Evolutionary conservation across 1,140 invertebrate genomes (phyloP), one percentile per base, ranked within the genome.

Genomic region (Vollenhovia emeryi): DNA sequence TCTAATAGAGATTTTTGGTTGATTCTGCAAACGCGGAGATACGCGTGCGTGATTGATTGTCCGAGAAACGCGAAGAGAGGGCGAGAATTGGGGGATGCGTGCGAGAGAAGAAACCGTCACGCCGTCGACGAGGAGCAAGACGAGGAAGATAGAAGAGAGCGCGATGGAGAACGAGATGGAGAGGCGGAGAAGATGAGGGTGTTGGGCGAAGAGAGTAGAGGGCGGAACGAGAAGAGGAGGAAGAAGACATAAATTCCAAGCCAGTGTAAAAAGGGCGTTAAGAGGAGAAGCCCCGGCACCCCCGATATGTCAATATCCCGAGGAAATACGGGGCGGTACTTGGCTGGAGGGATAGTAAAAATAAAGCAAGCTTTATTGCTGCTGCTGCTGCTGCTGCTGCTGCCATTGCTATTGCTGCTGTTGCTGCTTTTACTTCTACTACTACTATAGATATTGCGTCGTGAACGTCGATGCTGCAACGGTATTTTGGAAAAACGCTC

Each of bases 281-380:
- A 91, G 84, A 91, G 87, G 76, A 86, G 84, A 91, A 91, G 80
- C 87, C 71, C 85, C 71, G 43, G 71, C 87, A 87, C 80, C 87
- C 88, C 76, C 91, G 89, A 93, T 93, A 93, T 91, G 91, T 93
- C 93, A 92, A 92, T 93, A 93, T 91, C 90, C 82, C 82, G 79
- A 86, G 90, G 84, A 93, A 93, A 93, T 91, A 89, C 85, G 87
- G 86, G 85, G 87, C 84, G 87, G 90, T 88, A 91, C 90, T 93
- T 92, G 90, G 89, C 89, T 86, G 73, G 82, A 87, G 88, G 86
- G 90, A 89, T 91, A 91, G 90, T 93, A 93, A 93, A 93, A 93
- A 93, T 93, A 93, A 93, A 93, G 86, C 89, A 91, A 93, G 90
- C 87, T 92, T 93, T 93, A 92, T 93, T 92, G 91, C 89, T 21